Conservation (phyloP, 2,797 vertebrate genomes). For the Enteromius afrohamiltoni region DNA sequence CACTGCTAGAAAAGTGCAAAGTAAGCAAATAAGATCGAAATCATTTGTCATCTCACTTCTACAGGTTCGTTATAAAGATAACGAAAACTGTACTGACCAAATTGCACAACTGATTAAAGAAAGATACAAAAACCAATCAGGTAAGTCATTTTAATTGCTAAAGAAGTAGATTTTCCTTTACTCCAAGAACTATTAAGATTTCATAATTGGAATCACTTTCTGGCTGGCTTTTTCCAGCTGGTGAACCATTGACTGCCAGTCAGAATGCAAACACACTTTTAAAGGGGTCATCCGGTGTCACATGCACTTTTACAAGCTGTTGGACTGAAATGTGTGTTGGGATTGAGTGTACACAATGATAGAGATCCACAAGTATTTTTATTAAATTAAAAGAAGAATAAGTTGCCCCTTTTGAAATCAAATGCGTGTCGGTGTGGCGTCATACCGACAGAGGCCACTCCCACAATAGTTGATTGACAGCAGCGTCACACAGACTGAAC, state of each 20-base stretch:
- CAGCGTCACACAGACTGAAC: too few species aligned
- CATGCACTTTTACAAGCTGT: too few species aligned
- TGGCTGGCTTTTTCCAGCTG: background rate
- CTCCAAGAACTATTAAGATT: background rate
- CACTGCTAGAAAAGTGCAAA: background rate
- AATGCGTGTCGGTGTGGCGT: too few species aligned
- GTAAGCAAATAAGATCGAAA: background rate
- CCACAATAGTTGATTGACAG: too few species aligned
- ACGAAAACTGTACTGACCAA: constrained; percentile 80
- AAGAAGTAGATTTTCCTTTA: background rate
- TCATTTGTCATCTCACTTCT: background rate
- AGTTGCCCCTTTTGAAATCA: too few species aligned
- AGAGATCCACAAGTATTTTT: too few species aligned
- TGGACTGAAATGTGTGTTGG: too few species aligned
- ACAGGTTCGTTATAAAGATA: constrained; percentile 88
- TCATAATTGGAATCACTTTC: background rate
- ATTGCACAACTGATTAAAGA: constrained; percentile 85
- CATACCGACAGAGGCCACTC: too few species aligned
- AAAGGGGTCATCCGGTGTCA: too few species aligned
- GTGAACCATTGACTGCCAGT: background rate
- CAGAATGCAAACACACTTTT: background rate
- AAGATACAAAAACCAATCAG: constrained; percentile 90
- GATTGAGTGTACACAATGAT: too few species aligned
- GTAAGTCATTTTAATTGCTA: constrained; percentile 69
- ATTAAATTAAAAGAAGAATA: too few species aligned